Conservation (phyloP, 2,113 vertebrate genomes). For the Rhinopomastus cyanomelas region DNA sequence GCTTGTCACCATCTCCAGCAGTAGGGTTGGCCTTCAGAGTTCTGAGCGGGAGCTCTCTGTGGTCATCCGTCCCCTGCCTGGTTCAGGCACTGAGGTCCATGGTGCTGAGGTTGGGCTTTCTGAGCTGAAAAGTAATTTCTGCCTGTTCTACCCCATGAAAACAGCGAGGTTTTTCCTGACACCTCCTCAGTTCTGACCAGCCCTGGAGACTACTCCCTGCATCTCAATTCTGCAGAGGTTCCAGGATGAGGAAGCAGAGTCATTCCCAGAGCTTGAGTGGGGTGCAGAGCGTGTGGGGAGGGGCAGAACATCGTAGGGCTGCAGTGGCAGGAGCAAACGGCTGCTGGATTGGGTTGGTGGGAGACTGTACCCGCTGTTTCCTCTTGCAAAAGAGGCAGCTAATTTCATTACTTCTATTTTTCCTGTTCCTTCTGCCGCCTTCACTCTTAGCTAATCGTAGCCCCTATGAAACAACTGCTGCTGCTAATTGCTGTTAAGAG, state of each 20-base stretch:
- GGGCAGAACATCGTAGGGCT: not conserved
- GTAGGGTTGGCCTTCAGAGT: not conserved
- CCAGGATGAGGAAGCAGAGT: not conserved
- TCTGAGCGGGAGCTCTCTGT: not conserved
- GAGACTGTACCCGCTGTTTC: not conserved
- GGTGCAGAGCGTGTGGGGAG: not conserved
- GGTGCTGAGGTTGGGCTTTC: not conserved
- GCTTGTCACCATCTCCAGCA: rapidly evolving
- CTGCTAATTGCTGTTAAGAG: no score
- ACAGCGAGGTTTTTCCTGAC: not conserved
- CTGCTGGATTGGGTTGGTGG: not conserved
- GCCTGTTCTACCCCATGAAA: not conserved
- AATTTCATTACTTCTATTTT: not conserved
- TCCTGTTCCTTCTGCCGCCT: not conserved
- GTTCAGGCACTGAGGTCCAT: not conserved
- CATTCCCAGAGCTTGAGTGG: not conserved
- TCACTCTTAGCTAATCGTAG: not conserved
- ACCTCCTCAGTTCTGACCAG: not conserved
- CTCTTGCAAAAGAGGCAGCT: conserved; percentile 8
- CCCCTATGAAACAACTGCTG: not conserved
- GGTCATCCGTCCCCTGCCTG: not conserved
- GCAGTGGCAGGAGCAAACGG: not conserved
- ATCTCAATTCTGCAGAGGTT: not conserved
- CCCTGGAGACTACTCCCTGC: rapidly evolving
- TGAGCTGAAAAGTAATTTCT: not conserved